Conservation (phyloP, 2,113 vertebrate genomes). For the Scatophagus argus region DNA sequence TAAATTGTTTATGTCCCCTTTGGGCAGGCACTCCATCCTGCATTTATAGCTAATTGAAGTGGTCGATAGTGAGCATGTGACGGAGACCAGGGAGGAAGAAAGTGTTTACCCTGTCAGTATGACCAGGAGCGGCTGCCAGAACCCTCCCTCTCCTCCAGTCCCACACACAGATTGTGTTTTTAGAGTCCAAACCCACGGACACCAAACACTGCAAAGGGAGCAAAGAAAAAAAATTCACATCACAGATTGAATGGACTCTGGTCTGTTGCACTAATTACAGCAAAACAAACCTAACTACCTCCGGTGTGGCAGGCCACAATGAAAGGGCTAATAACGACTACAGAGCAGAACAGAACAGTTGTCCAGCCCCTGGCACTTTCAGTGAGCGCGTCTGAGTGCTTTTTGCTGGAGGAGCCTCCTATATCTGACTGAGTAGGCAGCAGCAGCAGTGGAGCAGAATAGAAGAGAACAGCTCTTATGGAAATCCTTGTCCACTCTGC, state of each 20-base stretch:
- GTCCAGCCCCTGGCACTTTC: conserved; percentile 74
- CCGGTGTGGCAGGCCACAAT: conserved; percentile 45
- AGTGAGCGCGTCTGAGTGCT: conserved; percentile 70
- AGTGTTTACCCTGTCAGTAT: conserved; percentile 93
- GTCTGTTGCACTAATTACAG: conserved; percentile 55
- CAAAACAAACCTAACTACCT: conserved; percentile 38
- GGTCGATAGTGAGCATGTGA: conserved; percentile 62
- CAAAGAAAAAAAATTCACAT: conserved; percentile 35
- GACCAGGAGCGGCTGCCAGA: conserved; percentile 95
- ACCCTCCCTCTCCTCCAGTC: conserved; percentile 97
- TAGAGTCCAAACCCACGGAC: conserved; percentile 97
- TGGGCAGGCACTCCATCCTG: conserved; percentile 43
- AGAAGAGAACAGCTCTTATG: conserved; percentile 64
- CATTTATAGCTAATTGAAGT: conserved; percentile 54
- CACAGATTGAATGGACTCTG: conserved; percentile 45
- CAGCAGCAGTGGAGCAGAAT: conserved; percentile 73
- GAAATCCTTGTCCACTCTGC: conserved; percentile 58
- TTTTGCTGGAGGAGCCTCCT: conserved; percentile 74
- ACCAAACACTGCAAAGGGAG: conserved; percentile 91
- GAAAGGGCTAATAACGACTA: conserved; percentile 66
- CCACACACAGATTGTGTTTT: conserved; percentile 99
- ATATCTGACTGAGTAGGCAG: conserved; percentile 76
- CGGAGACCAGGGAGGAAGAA: conserved; percentile 30
- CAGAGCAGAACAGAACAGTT: conserved; percentile 74
- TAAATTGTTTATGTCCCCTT: conserved; percentile 70